Evolutionary conservation across 2,797 vertebrate species (phyloP), one percentile per base, ranked within the genome.

Genomic region (Setipinna tenuifilis): DNA sequence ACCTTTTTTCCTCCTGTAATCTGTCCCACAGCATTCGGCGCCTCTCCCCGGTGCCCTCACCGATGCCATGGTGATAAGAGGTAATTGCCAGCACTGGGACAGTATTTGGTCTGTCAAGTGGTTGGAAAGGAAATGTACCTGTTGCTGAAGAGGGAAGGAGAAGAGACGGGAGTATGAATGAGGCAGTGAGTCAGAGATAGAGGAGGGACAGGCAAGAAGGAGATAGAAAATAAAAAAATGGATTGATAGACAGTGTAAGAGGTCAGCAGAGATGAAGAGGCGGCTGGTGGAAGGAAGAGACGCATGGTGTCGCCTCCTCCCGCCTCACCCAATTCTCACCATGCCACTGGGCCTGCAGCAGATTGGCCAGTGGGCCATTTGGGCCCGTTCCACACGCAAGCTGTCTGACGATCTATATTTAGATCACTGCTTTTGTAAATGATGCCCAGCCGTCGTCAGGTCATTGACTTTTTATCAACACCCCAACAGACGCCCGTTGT

Each of bases 341-440:
- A 28, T 68, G 80, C 19, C 85, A 84, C 59, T 1, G 12, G 75
- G 57, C 81, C 58, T 59, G 58, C 58, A 23, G 62, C 58, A 59
- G 58, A 59, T 44, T 81, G 68, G 83, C 83, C 87, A n/a, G 0
- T 46, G 50, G 83, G 85, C 83, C 83, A 81, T 12, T 61, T 65
- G 82, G 75, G 23, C 83, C 82, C 5, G 19, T 48, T 82, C 82
- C n/a, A 16, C 50, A 65, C 46, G 61, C 57, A 57, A 85, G 84
- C 71, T 81, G 86, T 81, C 88, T 83, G 83, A 14, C 25, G 2
- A 14, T 0, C 82, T 92, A 91, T 92, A 93, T 93, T 92, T 89
- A 92, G 89, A 78, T 21, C 31, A 44, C 35, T 7, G 83, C 87
- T 35, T 50, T 90, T 82, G 86, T 93, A 91, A 93, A 92, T 93